Evolutionary conservation across 2,888 invertebrate genomes (phyloP).

Genomic region (Therioaphis trifolii): DNA sequence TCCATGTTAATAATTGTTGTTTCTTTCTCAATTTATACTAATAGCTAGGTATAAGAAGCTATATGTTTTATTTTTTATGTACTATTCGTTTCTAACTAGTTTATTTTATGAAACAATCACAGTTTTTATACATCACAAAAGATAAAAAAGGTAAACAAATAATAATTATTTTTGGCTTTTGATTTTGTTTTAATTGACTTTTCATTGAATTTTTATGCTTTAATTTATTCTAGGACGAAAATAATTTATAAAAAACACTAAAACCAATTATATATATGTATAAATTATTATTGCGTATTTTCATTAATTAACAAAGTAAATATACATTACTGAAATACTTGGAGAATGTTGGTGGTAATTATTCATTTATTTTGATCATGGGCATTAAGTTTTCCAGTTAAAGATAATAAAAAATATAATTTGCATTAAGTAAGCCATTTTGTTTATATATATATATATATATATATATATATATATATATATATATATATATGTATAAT

Average conservation of each 20-base stretch:
- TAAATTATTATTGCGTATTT: neutral
- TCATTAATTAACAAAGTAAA: neutral
- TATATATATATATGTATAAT: too few relatives aligned
- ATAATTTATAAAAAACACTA: neutral
- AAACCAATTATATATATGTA: neutral
- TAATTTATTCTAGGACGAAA: neutral
- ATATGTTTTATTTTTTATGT: too few relatives aligned
- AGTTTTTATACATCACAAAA: neutral
- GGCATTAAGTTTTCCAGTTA: neutral
- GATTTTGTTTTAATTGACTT: neutral
- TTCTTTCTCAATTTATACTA: too few relatives aligned
- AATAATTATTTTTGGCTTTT: neutral
- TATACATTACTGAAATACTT: neutral
- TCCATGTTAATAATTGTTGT: too few relatives aligned
- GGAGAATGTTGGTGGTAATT: neutral
- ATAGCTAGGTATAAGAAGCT: too few relatives aligned
- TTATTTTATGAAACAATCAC: too few relatives aligned
- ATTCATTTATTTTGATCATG: neutral
- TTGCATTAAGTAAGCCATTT: neutral
- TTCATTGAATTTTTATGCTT: neutral
- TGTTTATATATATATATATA: neutral
- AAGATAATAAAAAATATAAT: slow-evolving; percentile 1
- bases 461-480: too few relatives aligned
- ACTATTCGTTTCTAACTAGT: too few relatives aligned
- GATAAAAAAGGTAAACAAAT: neutral